Percentiles rank a stretch among this genome's conserved stretches.
Evolutionary conservation across 1,140 invertebrate genomes (phyloP).

Genomic region (Cotesia typhae): DNA sequence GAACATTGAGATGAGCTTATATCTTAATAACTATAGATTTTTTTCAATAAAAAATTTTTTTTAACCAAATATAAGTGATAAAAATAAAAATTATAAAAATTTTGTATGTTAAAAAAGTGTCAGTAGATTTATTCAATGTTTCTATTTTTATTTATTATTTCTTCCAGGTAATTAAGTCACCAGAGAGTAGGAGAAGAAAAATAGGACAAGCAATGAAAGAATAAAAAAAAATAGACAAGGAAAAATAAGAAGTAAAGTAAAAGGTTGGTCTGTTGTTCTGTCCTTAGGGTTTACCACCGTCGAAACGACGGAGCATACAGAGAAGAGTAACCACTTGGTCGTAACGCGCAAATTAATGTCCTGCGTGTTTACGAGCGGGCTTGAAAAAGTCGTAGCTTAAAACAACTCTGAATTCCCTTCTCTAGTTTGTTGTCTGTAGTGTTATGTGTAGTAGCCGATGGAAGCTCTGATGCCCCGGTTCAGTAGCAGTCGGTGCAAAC

Average conservation of each 20-base stretch:
- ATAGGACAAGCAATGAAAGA: neutral
- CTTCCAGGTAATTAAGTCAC: neutral
- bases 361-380: constrained; percentile 38
- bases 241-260: constrained; percentile 5
- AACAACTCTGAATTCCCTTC: no score
- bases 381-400: constrained; percentile 23
- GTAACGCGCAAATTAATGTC: constrained; percentile 41
- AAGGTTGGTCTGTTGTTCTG: constrained; percentile 5
- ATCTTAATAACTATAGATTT: no score
- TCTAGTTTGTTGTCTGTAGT: neutral
- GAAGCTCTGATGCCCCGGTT: neutral
- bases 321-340: constrained; percentile 34
- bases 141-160: no score
- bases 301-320: constrained; percentile 18
- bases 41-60: no score
- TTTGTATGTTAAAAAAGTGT: no score
- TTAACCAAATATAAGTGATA: no score
- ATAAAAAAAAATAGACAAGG: neutral
- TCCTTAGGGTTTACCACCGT: neutral
- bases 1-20: no score
- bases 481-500: neutral
- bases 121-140: no score
- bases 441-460: no score
- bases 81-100: no score
- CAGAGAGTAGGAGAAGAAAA: neutral